Percentiles rank a stretch among this genome's conserved stretches.
phyloP scores from a whole-genome alignment of 2,797 vertebrate genomes.

The Thamnophis elegans region DNA sequence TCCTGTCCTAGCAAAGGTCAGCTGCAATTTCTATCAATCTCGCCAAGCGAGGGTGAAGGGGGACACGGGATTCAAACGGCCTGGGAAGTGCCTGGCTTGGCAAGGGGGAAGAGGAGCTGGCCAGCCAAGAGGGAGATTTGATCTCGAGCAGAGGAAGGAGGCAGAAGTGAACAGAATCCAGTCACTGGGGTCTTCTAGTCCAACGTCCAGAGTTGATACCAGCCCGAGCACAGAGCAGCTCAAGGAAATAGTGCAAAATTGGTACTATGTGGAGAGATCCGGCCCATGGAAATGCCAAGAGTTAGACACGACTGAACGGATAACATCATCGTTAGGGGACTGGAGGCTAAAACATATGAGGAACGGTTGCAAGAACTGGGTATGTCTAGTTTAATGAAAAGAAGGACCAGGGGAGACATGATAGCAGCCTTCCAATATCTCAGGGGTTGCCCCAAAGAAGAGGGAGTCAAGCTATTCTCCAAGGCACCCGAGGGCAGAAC shows the following conservation, averaged over 20 bases:
- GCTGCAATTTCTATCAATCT: slow-evolving; percentile 68
- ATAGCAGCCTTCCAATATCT: too few relatives aligned
- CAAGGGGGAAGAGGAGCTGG: slow-evolving; percentile 41
- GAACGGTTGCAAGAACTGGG: too few relatives aligned
- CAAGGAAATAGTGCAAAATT: not conserved
- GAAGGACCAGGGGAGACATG: too few relatives aligned
- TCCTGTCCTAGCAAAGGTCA: slow-evolving; percentile 72
- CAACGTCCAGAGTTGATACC: not conserved
- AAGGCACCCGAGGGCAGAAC: too few relatives aligned
- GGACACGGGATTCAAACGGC: slow-evolving; percentile 18
- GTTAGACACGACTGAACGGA: too few relatives aligned
- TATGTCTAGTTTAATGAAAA: too few relatives aligned
- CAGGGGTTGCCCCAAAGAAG: too few relatives aligned
- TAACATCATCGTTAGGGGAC: too few relatives aligned
- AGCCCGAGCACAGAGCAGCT: not conserved
- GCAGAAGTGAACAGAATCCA: not conserved
- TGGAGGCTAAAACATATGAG: too few relatives aligned
- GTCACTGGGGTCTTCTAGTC: not conserved
- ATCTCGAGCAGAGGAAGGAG: slow-evolving; percentile 44
- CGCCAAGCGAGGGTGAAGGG: slow-evolving; percentile 30
- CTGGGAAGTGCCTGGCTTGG: slow-evolving; percentile 51
- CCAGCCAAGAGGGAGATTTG: slow-evolving; percentile 54
- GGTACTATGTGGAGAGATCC: not conserved
- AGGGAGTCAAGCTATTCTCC: too few relatives aligned
- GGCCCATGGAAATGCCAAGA: not conserved